Conservation (phyloP, 1,140 invertebrate species). For the Neoseiulus cucumeris region DNA sequence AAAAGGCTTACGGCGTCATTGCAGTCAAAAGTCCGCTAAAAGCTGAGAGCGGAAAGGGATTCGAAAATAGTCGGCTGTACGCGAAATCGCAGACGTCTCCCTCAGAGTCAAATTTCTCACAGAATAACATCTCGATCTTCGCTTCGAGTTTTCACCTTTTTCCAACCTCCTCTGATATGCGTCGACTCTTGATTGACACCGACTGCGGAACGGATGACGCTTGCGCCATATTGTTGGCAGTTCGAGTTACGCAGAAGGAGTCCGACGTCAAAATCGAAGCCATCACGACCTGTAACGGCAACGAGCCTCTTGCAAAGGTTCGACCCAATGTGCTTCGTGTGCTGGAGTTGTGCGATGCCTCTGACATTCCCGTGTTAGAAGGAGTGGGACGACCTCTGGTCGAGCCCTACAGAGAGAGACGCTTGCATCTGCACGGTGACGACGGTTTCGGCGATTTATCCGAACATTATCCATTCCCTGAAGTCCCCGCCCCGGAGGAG, state of each 20-base stretch:
- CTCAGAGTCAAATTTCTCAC: too few species aligned
- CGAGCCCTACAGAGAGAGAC: conserved; percentile 11
- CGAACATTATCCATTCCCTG: conserved; percentile 15
- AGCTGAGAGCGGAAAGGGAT: too few species aligned
- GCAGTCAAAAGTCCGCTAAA: too few species aligned
- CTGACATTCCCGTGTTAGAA: conserved; percentile 31
- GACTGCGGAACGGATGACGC: conserved; percentile 18
- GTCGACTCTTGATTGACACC: conserved; percentile 13
- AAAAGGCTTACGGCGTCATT: too few species aligned
- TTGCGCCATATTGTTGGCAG: conserved; percentile 13
- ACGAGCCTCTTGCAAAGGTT: conserved; percentile 37
- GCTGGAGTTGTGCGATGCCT: conserved; percentile 30
- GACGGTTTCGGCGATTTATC: conserved; percentile 25
- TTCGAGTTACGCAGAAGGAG: background rate
- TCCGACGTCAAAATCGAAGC: conserved; percentile 34
- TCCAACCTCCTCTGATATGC: too few species aligned
- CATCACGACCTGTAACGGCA: conserved; percentile 41
- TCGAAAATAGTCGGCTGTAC: too few species aligned
- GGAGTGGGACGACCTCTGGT: conserved; percentile 20
- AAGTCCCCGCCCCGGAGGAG: background rate
- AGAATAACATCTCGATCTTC: too few species aligned
- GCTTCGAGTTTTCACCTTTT: too few species aligned
- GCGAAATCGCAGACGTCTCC: too few species aligned
- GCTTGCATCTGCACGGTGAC: conserved; percentile 20
- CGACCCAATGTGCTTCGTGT: conserved; percentile 38